Percentiles rank a stretch among this genome's conserved stretches.
These are phyloP conservation scores for Lethenteron camtschaticum DNA, from an alignment of 2,113 vertebrate genomes.

Conservation along the genomic window DNA sequence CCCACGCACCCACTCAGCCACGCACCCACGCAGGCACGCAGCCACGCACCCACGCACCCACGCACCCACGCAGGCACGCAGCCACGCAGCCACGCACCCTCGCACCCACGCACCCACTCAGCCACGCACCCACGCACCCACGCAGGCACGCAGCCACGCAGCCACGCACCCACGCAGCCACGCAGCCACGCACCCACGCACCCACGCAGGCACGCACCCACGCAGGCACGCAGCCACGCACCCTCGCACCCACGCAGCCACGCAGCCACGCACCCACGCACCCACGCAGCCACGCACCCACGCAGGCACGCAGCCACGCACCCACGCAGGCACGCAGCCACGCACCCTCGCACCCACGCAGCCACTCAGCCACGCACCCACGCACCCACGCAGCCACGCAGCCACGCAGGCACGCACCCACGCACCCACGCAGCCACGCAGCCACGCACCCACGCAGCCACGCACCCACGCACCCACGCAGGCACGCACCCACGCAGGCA, in stretches of 20 bases:
- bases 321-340: not conserved
- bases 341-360: not conserved
- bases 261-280: not conserved
- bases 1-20: not conserved
- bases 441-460: not conserved
- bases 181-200: not conserved
- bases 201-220: not conserved
- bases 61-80: not conserved
- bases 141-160: not conserved
- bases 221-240: not conserved
- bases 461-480: not conserved
- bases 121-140: not conserved
- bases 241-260: not conserved
- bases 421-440: not conserved
- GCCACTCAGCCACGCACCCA: not conserved
- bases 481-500: not conserved
- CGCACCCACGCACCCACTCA: not conserved
- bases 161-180: not conserved
- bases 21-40: not conserved
- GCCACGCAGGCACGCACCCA: conserved; percentile 1
- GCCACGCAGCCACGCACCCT: not conserved
- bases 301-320: not conserved
- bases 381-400: not conserved
- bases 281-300: not conserved
- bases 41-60: not conserved